A percentile compares a stretch with the other conserved stretches of the same genome.
Conservation (phyloP, 2,113 vertebrate species). For the Aegotheles bennettii region DNA sequence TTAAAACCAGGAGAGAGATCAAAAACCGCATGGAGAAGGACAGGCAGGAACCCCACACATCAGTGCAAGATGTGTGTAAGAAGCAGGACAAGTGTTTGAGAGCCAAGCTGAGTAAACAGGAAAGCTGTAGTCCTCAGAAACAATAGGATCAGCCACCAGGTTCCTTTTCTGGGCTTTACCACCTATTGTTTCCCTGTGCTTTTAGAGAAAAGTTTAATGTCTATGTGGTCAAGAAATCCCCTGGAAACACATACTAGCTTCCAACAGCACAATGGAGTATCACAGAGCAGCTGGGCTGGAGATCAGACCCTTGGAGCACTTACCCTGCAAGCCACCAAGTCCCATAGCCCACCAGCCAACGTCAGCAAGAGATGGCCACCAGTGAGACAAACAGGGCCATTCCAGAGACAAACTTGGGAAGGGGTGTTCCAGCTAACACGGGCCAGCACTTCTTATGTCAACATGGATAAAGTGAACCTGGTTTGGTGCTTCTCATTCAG, state of each 20-base stretch:
- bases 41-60: not conserved
- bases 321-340: not conserved
- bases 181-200: not conserved
- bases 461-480: not conserved
- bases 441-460: not conserved
- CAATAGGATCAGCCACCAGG: slow-evolving; percentile 16
- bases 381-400: rapidly evolving
- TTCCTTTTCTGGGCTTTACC: slow-evolving; percentile 13
- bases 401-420: not conserved
- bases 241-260: not conserved
- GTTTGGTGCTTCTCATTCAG: not conserved
- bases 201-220: not conserved
- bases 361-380: not conserved
- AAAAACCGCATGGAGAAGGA: not conserved
- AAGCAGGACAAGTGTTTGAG: slow-evolving; percentile 4
- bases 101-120: slow-evolving; percentile 20
- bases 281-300: not conserved
- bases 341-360: not conserved
- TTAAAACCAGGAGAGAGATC: not conserved
- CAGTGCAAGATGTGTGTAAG: not conserved
- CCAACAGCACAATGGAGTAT: not conserved
- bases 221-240: not conserved
- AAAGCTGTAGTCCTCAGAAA: slow-evolving; percentile 24
- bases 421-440: not conserved
- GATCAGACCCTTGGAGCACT: not conserved